phyloP scores from a whole-genome alignment of 2,797 vertebrate genomes.

The Cirrhinus mrigala region DNA sequence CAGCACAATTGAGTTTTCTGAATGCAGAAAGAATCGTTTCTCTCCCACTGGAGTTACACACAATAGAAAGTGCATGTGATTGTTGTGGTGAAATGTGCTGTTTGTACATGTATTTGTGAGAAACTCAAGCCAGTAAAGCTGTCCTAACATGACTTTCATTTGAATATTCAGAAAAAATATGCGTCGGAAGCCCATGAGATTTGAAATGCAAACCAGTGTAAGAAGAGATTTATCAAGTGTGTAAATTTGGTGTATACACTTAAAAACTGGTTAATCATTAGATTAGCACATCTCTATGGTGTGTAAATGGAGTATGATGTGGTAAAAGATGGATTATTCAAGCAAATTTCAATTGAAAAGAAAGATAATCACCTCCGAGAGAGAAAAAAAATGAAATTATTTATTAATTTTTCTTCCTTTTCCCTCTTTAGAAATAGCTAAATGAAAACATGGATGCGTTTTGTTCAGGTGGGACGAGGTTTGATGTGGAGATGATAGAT shows the following conservation, averaged over 20 bases:
- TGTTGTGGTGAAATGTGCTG: neutral
- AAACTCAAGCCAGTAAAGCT: neutral
- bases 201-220: constrained; percentile 19
- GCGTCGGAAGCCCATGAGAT: neutral
- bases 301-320: neutral
- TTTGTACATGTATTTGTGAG: neutral
- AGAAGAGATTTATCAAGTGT: neutral
- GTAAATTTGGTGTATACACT: neutral
- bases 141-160: neutral
- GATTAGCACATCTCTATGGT: no score
- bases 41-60: constrained; percentile 32
- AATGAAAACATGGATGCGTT: constrained; percentile 66
- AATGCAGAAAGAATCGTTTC: constrained; percentile 54
- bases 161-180: neutral
- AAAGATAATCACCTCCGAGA: constrained; percentile 33
- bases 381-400: constrained; percentile 46
- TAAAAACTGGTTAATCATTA: neutral
- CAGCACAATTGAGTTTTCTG: constrained; percentile 69
- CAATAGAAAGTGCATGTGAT: constrained; percentile 13
- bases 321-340: neutral
- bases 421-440: constrained; percentile 49
- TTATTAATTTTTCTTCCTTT: constrained; percentile 26
- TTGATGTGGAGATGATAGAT: constrained; percentile 66
- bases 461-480: constrained; percentile 74
- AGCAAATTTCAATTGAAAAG: neutral